Evolutionary conservation across 2,888 invertebrate genomes (phyloP), one percentile per base, ranked within the genome.

Genomic region (Leptura quadrifasciata): DNA sequence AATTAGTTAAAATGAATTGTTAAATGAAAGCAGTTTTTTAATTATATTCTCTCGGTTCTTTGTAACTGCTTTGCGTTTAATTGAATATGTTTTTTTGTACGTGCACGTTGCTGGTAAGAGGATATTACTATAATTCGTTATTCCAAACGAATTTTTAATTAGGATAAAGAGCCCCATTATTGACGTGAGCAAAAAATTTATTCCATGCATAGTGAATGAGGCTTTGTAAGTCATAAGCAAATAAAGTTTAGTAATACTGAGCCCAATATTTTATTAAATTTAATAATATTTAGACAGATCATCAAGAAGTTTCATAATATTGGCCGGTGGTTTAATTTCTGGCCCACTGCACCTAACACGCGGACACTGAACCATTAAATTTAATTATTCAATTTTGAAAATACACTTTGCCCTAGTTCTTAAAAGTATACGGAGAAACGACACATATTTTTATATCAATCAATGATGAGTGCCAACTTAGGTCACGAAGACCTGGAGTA

Each of bases 1-100:
- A 68, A 68, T 68, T 68, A 68, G 68, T 20, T 47, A 31, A 55
- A 57, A 68, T 68, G 68, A 68, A 68, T 68, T 55, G 68, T 68
- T 68, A 68, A 68, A 68, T 55, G 68, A 54, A 55, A 68, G 55
- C 55, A 54, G 31, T 60, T 68, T 68, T 68, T 68, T 68, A 68
- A 68, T 68, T 68, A 68, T 55, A 55, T 27, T 68, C 55, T 39
- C 68, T 68, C 31, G 20, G 35, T 68, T 31, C 68, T 68, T 68
- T 68, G 68, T 55, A 55, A 18, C 54, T 54, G 68, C 68, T 57
- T 68, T 17, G 55, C 18, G 31, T 68, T 55, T 57, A 68, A 68
- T 68, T 68, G 55, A 68, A 68, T 68, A 31, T 47, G 31, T 68
- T 68, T 65, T 67, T 67, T 27, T 65, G 54, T 6, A 21, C 54